Percentiles rank a stretch among this genome's conserved stretches.
phyloP scores from a whole-genome alignment of 2,888 invertebrate genomes.

The Eristalis intricaria region DNA sequence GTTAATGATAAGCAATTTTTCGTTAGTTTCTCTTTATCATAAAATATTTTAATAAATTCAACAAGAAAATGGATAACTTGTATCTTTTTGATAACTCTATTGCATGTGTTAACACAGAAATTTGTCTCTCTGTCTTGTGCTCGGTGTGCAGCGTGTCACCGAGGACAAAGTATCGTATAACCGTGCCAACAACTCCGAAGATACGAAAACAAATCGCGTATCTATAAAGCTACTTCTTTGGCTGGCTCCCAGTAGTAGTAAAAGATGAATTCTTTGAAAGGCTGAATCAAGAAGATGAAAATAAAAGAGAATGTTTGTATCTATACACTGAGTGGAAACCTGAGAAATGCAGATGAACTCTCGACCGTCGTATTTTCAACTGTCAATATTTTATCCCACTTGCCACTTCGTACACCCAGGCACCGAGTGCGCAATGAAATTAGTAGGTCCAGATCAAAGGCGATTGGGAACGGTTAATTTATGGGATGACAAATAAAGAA shows the following conservation, averaged over 20 bases:
- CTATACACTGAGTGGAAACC: constrained; percentile 19
- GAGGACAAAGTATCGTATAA: constrained; percentile 39
- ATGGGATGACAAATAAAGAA: constrained; percentile 70
- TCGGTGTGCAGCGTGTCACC: not conserved
- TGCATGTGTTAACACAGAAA: constrained; percentile 27
- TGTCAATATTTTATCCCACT: constrained; percentile 69
- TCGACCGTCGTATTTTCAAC: constrained; percentile 38
- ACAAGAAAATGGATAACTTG: constrained; percentile 20
- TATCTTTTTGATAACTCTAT: constrained; percentile 41
- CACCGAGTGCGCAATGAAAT: constrained; percentile 65
- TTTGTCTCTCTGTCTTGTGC: not conserved
- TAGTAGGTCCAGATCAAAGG: constrained; percentile 72
- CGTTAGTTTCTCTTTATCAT: constrained; percentile 28
- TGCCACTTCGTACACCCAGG: constrained; percentile 65
- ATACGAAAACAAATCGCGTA: constrained; percentile 36
- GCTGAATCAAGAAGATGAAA: not conserved
- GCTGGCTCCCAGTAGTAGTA: constrained; percentile 1
- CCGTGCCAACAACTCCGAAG: constrained; percentile 33
- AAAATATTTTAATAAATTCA: constrained; percentile 50
- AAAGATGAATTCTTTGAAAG: constrained; percentile 11
- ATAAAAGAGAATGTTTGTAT: not conserved
- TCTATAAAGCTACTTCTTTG: constrained; percentile 42
- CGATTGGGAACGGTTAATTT: constrained; percentile 68
- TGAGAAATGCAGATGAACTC: constrained; percentile 55
- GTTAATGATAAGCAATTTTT: constrained; percentile 31